Percentiles rank a stretch among this genome's conserved stretches.
These are phyloP conservation scores for Whitmania pigra DNA, from an alignment of 1,140 invertebrate species.

Conservation along the genomic window DNA sequence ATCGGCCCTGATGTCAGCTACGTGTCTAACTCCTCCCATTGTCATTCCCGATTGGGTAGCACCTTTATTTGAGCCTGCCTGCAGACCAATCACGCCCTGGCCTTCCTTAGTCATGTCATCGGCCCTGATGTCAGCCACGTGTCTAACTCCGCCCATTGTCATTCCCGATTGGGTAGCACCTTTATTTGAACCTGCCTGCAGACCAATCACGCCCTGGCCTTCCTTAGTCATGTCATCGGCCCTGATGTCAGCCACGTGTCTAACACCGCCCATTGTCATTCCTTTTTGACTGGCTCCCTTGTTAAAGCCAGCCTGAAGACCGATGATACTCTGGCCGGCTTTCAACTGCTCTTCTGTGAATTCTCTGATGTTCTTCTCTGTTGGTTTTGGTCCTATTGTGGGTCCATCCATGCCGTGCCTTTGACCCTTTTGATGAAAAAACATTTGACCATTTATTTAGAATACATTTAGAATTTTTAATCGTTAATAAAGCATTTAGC, in stretches of 20 bases:
- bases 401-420: conserved; percentile 65
- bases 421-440: conserved; percentile 35
- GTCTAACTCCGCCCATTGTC: conserved; percentile 65
- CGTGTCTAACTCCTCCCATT: conserved; percentile 66
- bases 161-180: conserved; percentile 47
- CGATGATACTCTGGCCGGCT: conserved; percentile 77
- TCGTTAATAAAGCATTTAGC: too few species aligned
- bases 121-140: conserved; percentile 49
- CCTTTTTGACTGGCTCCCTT: conserved; percentile 51
- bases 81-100: conserved; percentile 74
- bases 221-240: conserved; percentile 49
- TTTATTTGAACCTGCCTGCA: conserved; percentile 54
- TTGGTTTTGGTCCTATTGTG: conserved; percentile 79
- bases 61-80: conserved; percentile 80
- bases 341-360: conserved; percentile 70
- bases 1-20: conserved; percentile 37
- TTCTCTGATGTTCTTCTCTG: conserved; percentile 72
- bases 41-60: conserved; percentile 84
- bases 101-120: conserved; percentile 44
- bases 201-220: conserved; percentile 74
- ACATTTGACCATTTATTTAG: too few species aligned
- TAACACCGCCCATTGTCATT: conserved; percentile 53
- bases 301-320: conserved; percentile 81
- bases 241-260: conserved; percentile 25
- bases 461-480: too few species aligned